Evolutionary conservation across 1,140 invertebrate genomes (phyloP).

Genomic region (Nasonia giraulti): DNA sequence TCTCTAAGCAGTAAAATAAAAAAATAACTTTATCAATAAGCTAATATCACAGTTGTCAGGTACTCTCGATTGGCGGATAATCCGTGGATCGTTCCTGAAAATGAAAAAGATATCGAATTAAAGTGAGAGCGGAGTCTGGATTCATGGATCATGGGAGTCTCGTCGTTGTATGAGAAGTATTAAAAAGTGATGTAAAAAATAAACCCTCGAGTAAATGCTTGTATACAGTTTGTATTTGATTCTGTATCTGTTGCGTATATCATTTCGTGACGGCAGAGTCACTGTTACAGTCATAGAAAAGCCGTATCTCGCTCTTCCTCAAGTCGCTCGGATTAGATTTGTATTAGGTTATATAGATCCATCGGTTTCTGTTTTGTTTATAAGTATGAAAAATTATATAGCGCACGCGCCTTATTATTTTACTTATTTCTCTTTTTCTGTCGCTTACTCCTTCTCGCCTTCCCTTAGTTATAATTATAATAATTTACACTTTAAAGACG

Average conservation of each 20-base stretch:
- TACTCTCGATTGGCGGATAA: slow-evolving; percentile 63
- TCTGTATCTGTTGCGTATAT: slow-evolving; percentile 51
- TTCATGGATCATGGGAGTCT: slow-evolving; percentile 50
- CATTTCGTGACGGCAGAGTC: slow-evolving; percentile 40
- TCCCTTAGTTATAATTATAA: slow-evolving; percentile 28
- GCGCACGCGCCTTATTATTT: slow-evolving; percentile 47
- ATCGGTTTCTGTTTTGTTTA: slow-evolving; percentile 28
- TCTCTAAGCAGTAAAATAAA: background rate
- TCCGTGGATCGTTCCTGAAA: slow-evolving; percentile 66
- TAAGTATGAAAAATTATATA: slow-evolving; percentile 53
- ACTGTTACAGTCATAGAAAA: slow-evolving; percentile 48
- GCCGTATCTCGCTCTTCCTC: slow-evolving; percentile 1
- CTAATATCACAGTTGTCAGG: slow-evolving; percentile 72
- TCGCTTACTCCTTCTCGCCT: background rate
- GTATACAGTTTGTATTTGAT: slow-evolving; percentile 66
- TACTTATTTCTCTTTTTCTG: slow-evolving; percentile 16
- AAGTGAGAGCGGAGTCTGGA: slow-evolving; percentile 40
- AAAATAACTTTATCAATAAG: slow-evolving; percentile 42
- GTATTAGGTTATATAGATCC: slow-evolving; percentile 18
- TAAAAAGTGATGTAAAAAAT: slow-evolving; percentile 52
- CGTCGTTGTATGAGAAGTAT: slow-evolving; percentile 52
- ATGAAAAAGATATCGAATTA: slow-evolving; percentile 60
- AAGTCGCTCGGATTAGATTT: slow-evolving; percentile 35
- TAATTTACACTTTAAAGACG: slow-evolving; percentile 36
- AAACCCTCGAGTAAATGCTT: slow-evolving; percentile 52